These are phyloP conservation scores for Rhincodon typus DNA, from an alignment of 2,797 vertebrate genomes.

Conservation along the genomic window DNA sequence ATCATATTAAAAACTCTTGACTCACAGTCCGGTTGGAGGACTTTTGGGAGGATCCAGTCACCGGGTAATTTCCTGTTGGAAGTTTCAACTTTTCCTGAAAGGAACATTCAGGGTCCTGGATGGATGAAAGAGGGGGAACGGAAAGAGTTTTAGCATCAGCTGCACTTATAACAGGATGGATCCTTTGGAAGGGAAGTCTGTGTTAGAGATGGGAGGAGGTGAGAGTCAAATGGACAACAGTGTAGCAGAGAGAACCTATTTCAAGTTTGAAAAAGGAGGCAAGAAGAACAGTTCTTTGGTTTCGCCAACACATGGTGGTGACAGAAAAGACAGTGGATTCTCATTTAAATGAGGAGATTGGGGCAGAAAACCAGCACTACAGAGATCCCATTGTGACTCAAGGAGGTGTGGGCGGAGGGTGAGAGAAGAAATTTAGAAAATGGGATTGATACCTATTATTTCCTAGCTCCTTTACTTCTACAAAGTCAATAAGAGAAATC, in stretches of 20 bases:
- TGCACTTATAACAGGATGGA: not conserved
- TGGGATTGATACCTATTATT: not conserved
- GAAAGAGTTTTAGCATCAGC: not conserved
- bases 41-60: too few relatives aligned
- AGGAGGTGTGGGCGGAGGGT: not conserved
- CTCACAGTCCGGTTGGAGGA: too few relatives aligned
- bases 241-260: not conserved
- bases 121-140: not conserved
- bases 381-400: not conserved
- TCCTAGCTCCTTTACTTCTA: not conserved
- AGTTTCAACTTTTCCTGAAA: not conserved
- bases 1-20: too few relatives aligned
- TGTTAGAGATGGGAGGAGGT: not conserved
- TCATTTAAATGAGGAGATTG: too few relatives aligned
- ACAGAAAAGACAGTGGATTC: too few relatives aligned
- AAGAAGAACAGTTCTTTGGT: too few relatives aligned
- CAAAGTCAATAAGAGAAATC: not conserved
- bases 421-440: not conserved
- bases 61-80: too few relatives aligned
- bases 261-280: not conserved
- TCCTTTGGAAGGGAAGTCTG: not conserved
- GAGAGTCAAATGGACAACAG: not conserved
- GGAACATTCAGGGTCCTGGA: not conserved
- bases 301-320: not conserved
- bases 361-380: not conserved